Evolutionary conservation across 2,888 invertebrate genomes (phyloP).

Genomic region (Microchrysa polita): DNA sequence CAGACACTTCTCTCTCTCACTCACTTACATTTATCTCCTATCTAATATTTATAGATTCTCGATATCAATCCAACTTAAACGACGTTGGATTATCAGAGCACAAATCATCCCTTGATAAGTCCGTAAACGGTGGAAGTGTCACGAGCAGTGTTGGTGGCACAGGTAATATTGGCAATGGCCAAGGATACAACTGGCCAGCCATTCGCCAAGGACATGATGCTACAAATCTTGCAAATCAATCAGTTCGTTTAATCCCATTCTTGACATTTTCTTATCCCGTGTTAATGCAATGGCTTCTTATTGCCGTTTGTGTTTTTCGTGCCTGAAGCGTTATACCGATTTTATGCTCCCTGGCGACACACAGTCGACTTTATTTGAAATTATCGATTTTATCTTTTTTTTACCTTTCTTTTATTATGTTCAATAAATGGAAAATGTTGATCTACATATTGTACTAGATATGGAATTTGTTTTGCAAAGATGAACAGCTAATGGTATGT

Average conservation of each 20-base stretch:
- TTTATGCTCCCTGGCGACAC: neutral
- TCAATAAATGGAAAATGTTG: no score
- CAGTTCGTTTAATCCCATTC: constrained; percentile 35
- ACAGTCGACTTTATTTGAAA: no score
- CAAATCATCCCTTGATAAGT: constrained; percentile 67
- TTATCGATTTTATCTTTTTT: constrained; percentile 3
- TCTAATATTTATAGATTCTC: constrained; percentile 69
- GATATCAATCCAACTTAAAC: constrained; percentile 78
- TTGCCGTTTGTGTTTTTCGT: neutral
- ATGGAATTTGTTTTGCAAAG: no score
- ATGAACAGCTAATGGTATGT: neutral
- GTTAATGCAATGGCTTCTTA: constrained; percentile 34
- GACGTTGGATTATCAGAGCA: constrained; percentile 83
- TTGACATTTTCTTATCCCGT: constrained; percentile 33
- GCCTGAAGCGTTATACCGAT: neutral
- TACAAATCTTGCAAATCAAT: constrained; percentile 39
- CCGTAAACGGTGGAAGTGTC: constrained; percentile 51
- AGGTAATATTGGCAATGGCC: neutral
- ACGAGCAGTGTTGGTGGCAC: constrained; percentile 13
- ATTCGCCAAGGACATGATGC: constrained; percentile 42
- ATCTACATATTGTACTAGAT: no score
- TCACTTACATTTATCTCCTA: constrained; percentile 6
- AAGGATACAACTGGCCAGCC: constrained; percentile 42
- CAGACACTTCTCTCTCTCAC: neutral
- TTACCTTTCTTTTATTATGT: neutral